These are phyloP conservation scores for Torymus auratus DNA, from an alignment of 2,888 invertebrate species.

Conservation along the genomic window DNA sequence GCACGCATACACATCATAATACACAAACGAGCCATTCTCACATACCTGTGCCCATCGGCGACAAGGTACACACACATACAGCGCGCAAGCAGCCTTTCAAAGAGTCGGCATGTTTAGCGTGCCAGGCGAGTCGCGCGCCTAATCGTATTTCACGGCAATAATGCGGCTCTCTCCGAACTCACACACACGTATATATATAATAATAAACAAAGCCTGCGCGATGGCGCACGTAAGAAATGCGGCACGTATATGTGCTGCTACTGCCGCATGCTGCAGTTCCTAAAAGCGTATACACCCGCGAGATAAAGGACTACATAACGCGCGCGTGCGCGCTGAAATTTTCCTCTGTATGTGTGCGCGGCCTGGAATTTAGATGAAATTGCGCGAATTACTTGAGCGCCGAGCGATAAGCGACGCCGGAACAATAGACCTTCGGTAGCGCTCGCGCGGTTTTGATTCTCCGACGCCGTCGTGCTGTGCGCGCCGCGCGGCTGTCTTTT, in stretches of 20 bases:
- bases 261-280: constrained; percentile 15
- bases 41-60: no score
- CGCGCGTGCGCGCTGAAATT: constrained; percentile 6
- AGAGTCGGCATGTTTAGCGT: constrained; percentile 58
- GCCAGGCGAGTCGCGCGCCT: constrained; percentile 64
- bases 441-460: constrained; percentile 35
- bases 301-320: constrained; percentile 48
- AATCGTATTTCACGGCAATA: constrained; percentile 73
- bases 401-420: constrained; percentile 40
- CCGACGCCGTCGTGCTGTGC: not conserved
- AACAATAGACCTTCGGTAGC: constrained; percentile 47
- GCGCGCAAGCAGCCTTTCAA: constrained; percentile 23
- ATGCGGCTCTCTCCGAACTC: constrained; percentile 60
- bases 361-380: constrained; percentile 76
- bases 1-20: no score
- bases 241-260: constrained; percentile 29
- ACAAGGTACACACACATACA: not conserved
- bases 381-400: constrained; percentile 73
- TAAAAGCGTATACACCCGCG: constrained; percentile 50
- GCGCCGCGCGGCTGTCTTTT: constrained; percentile 15
- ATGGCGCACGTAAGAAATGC: constrained; percentile 72
- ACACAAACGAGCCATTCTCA: no score
- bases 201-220: constrained; percentile 56
- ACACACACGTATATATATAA: not conserved
- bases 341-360: not conserved